These are phyloP conservation scores for Therioaphis trifolii DNA, from an alignment of 2,888 invertebrate genomes.

Conservation along the genomic window DNA sequence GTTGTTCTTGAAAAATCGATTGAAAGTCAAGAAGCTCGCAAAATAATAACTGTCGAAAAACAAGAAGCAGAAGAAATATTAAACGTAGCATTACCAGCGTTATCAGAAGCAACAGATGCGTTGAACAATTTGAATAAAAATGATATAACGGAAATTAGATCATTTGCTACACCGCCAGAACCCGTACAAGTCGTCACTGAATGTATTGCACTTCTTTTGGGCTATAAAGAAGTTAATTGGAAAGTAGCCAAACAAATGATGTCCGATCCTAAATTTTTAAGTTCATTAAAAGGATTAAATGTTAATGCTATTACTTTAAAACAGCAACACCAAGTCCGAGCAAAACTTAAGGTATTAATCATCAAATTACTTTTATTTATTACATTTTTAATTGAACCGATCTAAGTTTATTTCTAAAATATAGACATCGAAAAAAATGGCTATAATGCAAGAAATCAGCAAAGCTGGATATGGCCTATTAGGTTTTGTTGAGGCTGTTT, in stretches of 20 bases:
- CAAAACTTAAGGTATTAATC: slow-evolving; percentile 52
- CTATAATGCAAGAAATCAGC: slow-evolving; percentile 86
- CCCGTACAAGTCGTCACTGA: slow-evolving; percentile 83
- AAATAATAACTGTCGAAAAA: slow-evolving; percentile 80
- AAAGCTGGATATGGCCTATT: slow-evolving; percentile 87
- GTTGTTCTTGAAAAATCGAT: slow-evolving; percentile 82
- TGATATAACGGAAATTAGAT: slow-evolving; percentile 87
- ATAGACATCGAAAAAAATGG: slow-evolving; percentile 75
- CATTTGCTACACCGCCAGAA: slow-evolving; percentile 66
- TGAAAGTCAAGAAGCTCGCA: slow-evolving; percentile 82
- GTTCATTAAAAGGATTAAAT: slow-evolving; percentile 86
- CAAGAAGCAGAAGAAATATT: slow-evolving; percentile 85
- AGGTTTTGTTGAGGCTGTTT: slow-evolving; percentile 86
- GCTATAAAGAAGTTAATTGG: slow-evolving; percentile 88
- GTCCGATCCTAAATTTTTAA: slow-evolving; percentile 88
- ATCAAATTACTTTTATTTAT: no score
- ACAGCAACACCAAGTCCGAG: slow-evolving; percentile 71
- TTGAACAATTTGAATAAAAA: slow-evolving; percentile 86
- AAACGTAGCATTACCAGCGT: slow-evolving; percentile 84
- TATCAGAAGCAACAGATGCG: slow-evolving; percentile 84
- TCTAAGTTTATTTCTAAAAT: slow-evolving; percentile 54
- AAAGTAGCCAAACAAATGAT: slow-evolving; percentile 92
- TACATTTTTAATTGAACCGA: no score
- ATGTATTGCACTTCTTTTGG: slow-evolving; percentile 86
- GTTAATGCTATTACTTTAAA: slow-evolving; percentile 79